These are phyloP conservation scores for Spodoptera littoralis DNA, from an alignment of 2,888 invertebrate genomes.

Conservation along the genomic window DNA sequence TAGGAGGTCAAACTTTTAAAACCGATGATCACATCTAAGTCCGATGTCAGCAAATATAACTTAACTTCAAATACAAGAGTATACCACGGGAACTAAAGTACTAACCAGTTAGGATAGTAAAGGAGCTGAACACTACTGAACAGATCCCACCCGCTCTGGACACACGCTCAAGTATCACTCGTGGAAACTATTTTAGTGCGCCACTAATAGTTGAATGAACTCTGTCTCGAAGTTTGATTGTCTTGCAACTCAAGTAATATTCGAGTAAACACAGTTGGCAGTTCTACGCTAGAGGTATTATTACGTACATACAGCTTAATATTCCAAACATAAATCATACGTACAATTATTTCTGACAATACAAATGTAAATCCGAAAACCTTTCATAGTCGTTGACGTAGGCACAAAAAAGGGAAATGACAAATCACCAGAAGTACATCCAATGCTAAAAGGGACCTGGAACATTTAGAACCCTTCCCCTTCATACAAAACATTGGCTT, in stretches of 20 bases:
- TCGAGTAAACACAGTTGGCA: too few relatives aligned
- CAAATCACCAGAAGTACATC: conserved; percentile 35
- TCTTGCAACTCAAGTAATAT: too few relatives aligned
- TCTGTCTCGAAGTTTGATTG: too few relatives aligned
- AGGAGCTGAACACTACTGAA: too few relatives aligned
- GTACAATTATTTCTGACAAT: conserved; percentile 19
- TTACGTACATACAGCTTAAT: background rate
- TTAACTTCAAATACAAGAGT: background rate
- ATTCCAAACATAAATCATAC: background rate
- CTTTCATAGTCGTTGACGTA: conserved; percentile 27
- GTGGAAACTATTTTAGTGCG: too few relatives aligned
- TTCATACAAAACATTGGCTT: conserved; percentile 29
- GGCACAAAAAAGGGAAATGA: conserved; percentile 38
- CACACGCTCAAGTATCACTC: too few relatives aligned
- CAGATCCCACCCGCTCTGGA: too few relatives aligned
- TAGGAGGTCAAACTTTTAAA: background rate
- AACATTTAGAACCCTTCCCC: conserved; percentile 30
- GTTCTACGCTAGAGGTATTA: too few relatives aligned
- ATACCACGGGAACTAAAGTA: too few relatives aligned
- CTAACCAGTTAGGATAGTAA: too few relatives aligned
- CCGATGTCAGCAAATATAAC: background rate
- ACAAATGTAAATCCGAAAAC: conserved; percentile 32
- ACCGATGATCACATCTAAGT: background rate
- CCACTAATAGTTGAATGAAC: too few relatives aligned
- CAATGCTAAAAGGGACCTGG: conserved; percentile 19